Conservation (phyloP, 2,797 vertebrate species). For the Platalea minor region DNA sequence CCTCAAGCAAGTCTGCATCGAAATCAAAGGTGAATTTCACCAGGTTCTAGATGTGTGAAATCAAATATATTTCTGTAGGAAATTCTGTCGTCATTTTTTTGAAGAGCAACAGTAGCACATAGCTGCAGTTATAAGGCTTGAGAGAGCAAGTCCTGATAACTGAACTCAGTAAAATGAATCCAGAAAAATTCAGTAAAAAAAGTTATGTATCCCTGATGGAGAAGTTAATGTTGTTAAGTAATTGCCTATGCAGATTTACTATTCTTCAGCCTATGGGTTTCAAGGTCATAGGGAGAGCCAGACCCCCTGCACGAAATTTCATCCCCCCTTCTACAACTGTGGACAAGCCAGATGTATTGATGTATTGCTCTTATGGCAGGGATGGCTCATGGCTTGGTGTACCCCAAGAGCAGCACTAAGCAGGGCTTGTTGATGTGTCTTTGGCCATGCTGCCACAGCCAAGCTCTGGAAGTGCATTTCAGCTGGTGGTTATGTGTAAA, state of each 20-base stretch:
- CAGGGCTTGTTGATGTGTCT: background rate
- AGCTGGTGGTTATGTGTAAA: rapidly evolving
- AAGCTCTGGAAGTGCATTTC: background rate
- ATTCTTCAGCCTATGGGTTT: background rate
- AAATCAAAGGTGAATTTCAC: background rate
- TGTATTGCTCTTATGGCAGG: background rate
- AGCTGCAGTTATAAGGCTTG: background rate
- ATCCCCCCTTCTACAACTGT: background rate
- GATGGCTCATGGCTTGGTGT: background rate
- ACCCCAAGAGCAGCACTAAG: background rate
- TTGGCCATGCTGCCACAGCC: background rate
- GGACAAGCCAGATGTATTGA: background rate
- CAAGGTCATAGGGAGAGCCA: background rate
- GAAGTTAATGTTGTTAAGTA: background rate
- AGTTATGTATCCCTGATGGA: background rate
- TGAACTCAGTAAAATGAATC: background rate
- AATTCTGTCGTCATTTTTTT: background rate
- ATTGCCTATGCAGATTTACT: background rate
- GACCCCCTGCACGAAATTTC: background rate
- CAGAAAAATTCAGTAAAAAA: background rate
- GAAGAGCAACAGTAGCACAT: background rate
- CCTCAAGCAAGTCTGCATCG: background rate
- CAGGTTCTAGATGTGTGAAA: background rate
- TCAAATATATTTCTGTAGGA: background rate
- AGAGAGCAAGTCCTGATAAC: background rate